These are phyloP conservation scores for Chrysolina americana DNA, from an alignment of 2,888 invertebrate species.

Conservation along the genomic window DNA sequence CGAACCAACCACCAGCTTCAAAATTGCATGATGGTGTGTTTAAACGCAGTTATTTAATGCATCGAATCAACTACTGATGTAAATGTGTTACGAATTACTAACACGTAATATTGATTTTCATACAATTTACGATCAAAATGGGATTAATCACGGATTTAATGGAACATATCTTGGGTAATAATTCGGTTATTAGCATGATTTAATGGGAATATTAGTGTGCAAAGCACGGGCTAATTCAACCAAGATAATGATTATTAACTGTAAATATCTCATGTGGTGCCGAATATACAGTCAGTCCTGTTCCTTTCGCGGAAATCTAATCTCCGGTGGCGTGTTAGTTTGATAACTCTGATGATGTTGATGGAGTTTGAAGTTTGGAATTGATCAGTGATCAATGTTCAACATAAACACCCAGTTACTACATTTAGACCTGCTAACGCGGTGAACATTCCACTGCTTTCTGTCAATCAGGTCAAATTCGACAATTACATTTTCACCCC, in stretches of 20 bases:
- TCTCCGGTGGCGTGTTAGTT: not conserved
- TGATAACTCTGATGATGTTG: not conserved
- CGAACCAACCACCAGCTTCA: not conserved
- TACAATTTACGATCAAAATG: conserved; percentile 19
- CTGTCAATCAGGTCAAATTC: not conserved
- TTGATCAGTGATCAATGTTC: not conserved
- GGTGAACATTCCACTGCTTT: not conserved
- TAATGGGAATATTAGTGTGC: conserved; percentile 2
- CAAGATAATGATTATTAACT: not conserved
- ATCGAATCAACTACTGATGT: not conserved
- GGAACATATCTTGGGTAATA: conserved; percentile 19
- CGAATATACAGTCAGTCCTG: not conserved
- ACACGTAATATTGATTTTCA: conserved; percentile 17
- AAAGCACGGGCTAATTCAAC: conserved; percentile 13
- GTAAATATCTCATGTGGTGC: not conserved
- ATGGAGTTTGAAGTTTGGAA: not conserved
- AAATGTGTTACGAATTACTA: conserved; percentile 2
- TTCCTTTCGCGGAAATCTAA: not conserved
- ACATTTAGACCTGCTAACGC: too few relatives aligned
- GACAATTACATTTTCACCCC: not conserved
- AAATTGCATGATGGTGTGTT: not conserved
- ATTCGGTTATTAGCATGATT: conserved; percentile 19
- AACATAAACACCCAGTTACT: too few relatives aligned
- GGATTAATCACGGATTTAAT: conserved; percentile 15
- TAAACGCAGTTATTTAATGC: not conserved